Conservation (phyloP, 2,113 vertebrate species). For the Rhegmatorhina hoffmannsi region DNA sequence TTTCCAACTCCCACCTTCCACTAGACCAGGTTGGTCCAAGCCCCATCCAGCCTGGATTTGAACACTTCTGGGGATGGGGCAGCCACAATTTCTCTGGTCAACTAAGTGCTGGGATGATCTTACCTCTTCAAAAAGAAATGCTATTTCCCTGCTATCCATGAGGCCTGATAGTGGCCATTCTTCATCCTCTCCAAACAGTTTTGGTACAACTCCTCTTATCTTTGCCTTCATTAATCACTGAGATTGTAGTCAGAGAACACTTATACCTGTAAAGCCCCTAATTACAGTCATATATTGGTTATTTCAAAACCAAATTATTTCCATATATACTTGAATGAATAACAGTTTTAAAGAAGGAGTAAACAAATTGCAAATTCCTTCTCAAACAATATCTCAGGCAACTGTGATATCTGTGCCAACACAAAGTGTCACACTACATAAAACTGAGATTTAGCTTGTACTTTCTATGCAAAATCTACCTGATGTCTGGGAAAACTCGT, state of each 20-base stretch:
- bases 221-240: background rate
- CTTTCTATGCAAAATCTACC: background rate
- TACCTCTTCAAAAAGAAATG: background rate
- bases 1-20: background rate
- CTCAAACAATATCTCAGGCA: background rate
- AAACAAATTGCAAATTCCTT: background rate
- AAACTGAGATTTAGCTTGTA: background rate
- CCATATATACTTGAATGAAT: background rate
- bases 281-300: background rate
- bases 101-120: background rate
- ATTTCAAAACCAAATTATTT: background rate
- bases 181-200: background rate
- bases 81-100: background rate
- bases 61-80: background rate
- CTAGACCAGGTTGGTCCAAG: background rate
- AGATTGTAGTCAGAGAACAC: background rate
- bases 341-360: background rate
- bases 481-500: background rate
- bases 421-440: background rate
- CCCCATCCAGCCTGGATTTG: rapidly evolving
- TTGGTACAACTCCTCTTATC: background rate
- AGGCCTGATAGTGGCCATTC: background rate
- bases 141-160: background rate
- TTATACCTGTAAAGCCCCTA: background rate
- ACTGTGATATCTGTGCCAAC: background rate